phyloP scores from a whole-genome alignment of 2,888 invertebrate species.

The Eupelmus urozonus region DNA sequence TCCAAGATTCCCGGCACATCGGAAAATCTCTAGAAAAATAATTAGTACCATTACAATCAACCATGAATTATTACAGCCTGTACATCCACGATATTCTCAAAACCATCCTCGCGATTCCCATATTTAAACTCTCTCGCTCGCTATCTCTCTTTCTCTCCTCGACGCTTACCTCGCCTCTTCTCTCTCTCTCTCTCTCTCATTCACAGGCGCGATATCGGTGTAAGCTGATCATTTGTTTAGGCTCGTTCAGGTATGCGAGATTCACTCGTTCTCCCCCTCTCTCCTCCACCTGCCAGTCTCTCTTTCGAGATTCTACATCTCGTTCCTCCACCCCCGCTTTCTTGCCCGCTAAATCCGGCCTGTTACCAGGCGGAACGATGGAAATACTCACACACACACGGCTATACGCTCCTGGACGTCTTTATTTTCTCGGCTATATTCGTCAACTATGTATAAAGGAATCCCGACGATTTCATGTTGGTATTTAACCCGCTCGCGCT shows the following conservation, averaged over 20 bases:
- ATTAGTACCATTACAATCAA: slow-evolving; percentile 12
- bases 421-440: slow-evolving; percentile 54
- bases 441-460: slow-evolving; percentile 53
- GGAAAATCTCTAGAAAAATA: slow-evolving; percentile 16
- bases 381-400: too few relatives aligned
- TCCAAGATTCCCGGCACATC: too few relatives aligned
- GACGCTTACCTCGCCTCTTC: background rate
- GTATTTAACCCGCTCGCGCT: slow-evolving; percentile 50
- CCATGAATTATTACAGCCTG: slow-evolving; percentile 17
- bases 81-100: slow-evolving; percentile 12
- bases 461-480: slow-evolving; percentile 47
- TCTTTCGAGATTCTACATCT: slow-evolving; percentile 25
- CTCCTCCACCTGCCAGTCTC: slow-evolving; percentile 17
- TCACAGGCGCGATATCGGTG: slow-evolving; percentile 45
- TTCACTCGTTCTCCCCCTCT: slow-evolving; percentile 6
- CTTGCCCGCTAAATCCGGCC: slow-evolving; percentile 48
- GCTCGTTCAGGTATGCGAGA: slow-evolving; percentile 52
- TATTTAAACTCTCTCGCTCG: slow-evolving; percentile 40
- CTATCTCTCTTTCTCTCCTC: slow-evolving; percentile 22
- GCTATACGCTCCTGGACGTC: too few relatives aligned
- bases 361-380: slow-evolving; percentile 26
- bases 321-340: slow-evolving; percentile 45
- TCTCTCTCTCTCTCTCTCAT: slow-evolving; percentile 4
- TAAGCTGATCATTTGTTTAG: slow-evolving; percentile 59
- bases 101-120: slow-evolving; percentile 40